Percentiles rank a stretch among this genome's conserved stretches.
Conservation (phyloP, 2,113 vertebrate species). For the Alaudala cheleensis region DNA sequence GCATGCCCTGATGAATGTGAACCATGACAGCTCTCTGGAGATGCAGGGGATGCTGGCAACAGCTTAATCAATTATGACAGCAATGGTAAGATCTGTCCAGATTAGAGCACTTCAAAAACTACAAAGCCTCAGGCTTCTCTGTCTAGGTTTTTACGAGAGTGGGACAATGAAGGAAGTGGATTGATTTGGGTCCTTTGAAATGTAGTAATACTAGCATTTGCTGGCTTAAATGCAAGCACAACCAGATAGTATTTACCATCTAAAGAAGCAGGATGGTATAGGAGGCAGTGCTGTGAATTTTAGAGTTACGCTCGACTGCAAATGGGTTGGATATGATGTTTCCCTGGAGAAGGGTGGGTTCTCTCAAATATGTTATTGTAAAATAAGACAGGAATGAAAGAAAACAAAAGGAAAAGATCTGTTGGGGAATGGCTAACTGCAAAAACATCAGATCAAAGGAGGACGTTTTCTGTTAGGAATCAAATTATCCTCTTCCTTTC, state of each 20-base stretch:
- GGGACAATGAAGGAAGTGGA: conserved; percentile 40
- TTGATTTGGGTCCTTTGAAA: conserved; percentile 44
- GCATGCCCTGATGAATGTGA: conserved; percentile 61
- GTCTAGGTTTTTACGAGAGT: not conserved
- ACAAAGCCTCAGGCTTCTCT: conserved; percentile 57
- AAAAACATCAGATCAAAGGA: conserved; percentile 27
- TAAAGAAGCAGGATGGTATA: not conserved
- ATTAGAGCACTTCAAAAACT: conserved; percentile 66
- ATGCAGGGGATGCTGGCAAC: conserved; percentile 41
- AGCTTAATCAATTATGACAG: conserved; percentile 70
- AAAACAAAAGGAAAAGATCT: conserved; percentile 23
- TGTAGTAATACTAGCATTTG: conserved; percentile 26
- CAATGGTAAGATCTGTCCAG: conserved; percentile 62
- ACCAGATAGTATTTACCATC: not conserved
- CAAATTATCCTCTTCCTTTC: conserved; percentile 50
- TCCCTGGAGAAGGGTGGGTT: not conserved
- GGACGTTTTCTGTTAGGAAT: not conserved
- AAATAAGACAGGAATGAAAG: not conserved
- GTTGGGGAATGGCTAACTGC: not conserved
- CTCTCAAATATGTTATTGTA: not conserved
- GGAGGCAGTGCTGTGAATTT: conserved; percentile 4
- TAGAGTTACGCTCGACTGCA: not conserved
- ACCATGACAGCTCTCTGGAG: conserved; percentile 64
- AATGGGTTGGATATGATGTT: not conserved
- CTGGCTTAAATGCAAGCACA: conserved; percentile 33